Evolutionary conservation across 2,888 invertebrate genomes (phyloP), one percentile per base, ranked within the genome.

Genomic region (Erebia aethiops): DNA sequence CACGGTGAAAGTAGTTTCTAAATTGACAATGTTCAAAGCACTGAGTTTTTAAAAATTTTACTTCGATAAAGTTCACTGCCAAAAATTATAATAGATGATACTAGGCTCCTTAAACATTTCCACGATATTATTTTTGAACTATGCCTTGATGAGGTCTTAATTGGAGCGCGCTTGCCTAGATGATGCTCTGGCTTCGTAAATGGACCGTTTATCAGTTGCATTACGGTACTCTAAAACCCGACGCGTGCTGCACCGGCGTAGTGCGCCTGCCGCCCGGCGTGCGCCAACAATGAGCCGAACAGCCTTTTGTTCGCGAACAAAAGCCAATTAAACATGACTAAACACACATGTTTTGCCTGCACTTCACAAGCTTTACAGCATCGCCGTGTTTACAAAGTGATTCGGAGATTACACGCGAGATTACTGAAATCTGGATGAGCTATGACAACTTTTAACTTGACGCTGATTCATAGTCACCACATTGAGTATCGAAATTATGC

Each of bases 221-320:
- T 21, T 21, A 26, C 21, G 26, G 56, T 5, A 5, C 21, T 13
- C 21, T 56, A 26, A 56, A 56, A 4, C 13, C 13, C 18, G 56
- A 14, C 56, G 56, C 21, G 21, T 56, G 54, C 54, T 18, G 54
- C 10, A 51, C 51, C 8, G 1, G 43, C 60, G 11, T 1, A 10
- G 60, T 11, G 41, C 16, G 58, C 58, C 35, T 35, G n/a, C n/a
- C 54, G 54, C 16, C 11, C 18, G 43, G 43, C 60, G 46, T 13
- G 46, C 13, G 18, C 46, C 18, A 46, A 61, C 61, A 60, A 60
- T 60, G 41, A 35, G 41, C 41, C n/a, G 11, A 16, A 60, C 4
- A 41, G 60, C 61, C 46, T 61, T 56, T 61, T 61, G 61, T 61
- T 61, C 43, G 2, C 18, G 46, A 43, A 61, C 61, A 46, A 43